A percentile compares a stretch with the other conserved stretches of the same genome.
phyloP scores from a whole-genome alignment of 2,113 vertebrate species.

The Festucalex cinctus region DNA sequence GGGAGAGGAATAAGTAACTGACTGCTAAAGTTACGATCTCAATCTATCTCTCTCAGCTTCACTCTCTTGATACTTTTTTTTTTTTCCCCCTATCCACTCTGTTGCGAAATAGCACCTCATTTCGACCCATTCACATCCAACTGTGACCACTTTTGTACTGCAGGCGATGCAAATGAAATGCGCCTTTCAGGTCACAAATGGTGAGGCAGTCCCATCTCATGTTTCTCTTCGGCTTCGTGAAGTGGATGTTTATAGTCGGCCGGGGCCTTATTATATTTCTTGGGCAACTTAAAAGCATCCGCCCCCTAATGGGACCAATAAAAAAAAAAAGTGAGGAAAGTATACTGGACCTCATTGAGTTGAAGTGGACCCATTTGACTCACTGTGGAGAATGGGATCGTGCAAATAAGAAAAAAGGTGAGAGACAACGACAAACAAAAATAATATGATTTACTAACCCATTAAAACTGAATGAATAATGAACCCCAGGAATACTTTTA shows the following conservation, averaged over 20 bases:
- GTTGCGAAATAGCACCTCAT: slow-evolving; percentile 32
- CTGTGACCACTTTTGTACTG: slow-evolving; percentile 56
- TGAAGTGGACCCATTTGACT: slow-evolving; percentile 59
- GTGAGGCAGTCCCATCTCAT: slow-evolving; percentile 26
- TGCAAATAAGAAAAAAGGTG: slow-evolving; percentile 27
- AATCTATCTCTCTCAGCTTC: slow-evolving; percentile 7
- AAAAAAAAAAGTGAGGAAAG: slow-evolving; percentile 54
- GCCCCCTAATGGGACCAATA: slow-evolving; percentile 59
- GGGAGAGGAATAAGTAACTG: too few relatives aligned
- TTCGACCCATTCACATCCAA: slow-evolving; percentile 29
- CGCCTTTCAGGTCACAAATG: slow-evolving; percentile 25
- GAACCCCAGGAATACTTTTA: slow-evolving; percentile 7
- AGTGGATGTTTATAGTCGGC: slow-evolving; percentile 65
- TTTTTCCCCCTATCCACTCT: slow-evolving; percentile 23
- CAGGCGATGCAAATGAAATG: slow-evolving; percentile 61
- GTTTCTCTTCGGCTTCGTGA: slow-evolving; percentile 41
- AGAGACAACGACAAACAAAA: slow-evolving; percentile 13
- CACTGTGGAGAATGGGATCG: slow-evolving; percentile 36
- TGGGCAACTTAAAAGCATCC: slow-evolving; percentile 67
- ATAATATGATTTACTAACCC: not conserved
- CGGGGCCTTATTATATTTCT: slow-evolving; percentile 62
- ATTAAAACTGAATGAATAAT: not conserved
- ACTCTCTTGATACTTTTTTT: slow-evolving; percentile 21
- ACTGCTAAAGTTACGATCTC: too few relatives aligned
- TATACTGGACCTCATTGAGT: slow-evolving; percentile 53